phyloP scores from a whole-genome alignment of 2,113 vertebrate species.

The Malurus melanocephalus region DNA sequence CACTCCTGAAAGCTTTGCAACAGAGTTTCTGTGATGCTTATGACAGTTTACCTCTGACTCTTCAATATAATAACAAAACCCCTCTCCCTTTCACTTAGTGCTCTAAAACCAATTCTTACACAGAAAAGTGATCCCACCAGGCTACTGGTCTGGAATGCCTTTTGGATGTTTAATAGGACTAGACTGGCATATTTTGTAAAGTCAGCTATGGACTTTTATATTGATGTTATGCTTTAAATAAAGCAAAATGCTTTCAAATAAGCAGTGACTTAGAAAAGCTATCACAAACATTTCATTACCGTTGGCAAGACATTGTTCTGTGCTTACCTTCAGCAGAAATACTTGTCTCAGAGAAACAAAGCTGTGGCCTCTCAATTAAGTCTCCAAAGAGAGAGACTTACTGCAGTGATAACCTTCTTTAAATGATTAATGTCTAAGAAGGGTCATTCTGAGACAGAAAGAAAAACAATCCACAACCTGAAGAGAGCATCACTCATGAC shows the following conservation, averaged over 20 bases:
- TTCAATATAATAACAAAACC: background rate
- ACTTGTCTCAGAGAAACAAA: background rate
- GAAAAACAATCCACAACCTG: background rate
- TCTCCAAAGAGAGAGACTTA: background rate
- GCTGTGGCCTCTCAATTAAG: background rate
- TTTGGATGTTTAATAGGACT: background rate
- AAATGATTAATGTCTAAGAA: slow-evolving; percentile 16
- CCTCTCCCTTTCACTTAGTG: background rate
- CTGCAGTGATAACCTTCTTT: slow-evolving; percentile 3
- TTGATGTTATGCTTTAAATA: background rate
- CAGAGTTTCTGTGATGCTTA: background rate
- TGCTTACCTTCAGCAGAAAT: background rate
- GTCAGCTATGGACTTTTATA: background rate
- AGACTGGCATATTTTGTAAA: background rate
- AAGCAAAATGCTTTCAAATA: background rate
- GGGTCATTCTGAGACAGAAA: background rate
- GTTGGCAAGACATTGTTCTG: background rate
- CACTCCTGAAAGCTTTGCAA: background rate
- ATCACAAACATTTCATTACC: background rate
- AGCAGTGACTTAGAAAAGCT: background rate
- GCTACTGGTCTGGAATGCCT: background rate
- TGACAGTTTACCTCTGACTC: background rate
- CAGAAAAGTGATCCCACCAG: background rate
- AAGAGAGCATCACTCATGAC: background rate
- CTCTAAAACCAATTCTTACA: background rate